These are phyloP conservation scores for Allobates femoralis DNA, from an alignment of 2,797 vertebrate species.

Conservation along the genomic window DNA sequence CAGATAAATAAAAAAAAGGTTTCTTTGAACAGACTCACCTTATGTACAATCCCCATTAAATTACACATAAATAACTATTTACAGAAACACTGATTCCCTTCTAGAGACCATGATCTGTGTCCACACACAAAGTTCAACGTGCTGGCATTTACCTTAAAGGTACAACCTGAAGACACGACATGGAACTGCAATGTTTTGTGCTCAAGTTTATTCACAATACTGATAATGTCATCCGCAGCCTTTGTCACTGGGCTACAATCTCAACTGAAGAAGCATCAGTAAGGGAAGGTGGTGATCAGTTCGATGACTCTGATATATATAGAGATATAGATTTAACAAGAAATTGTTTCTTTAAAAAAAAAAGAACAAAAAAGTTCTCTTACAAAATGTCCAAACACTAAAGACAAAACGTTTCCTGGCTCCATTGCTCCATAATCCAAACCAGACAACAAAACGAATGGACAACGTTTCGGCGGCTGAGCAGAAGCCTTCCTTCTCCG, in stretches of 20 bases:
- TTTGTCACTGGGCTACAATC: slow-evolving; percentile 89
- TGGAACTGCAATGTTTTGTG: slow-evolving; percentile 87
- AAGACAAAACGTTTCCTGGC: slow-evolving; percentile 78
- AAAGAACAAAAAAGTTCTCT: slow-evolving; percentile 65
- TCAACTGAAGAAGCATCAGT: slow-evolving; percentile 87
- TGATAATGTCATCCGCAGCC: slow-evolving; percentile 94
- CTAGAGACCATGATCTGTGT: slow-evolving; percentile 94
- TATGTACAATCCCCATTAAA: slow-evolving; percentile 99
- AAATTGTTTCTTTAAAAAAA: slow-evolving; percentile 65
- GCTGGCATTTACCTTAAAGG: slow-evolving; percentile 86
- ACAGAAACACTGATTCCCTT: slow-evolving; percentile 99
- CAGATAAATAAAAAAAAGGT: slow-evolving; percentile 98
- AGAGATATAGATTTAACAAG: slow-evolving; percentile 67
- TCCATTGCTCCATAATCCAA: slow-evolving; percentile 80
- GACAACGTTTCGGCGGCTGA: slow-evolving; percentile 62
- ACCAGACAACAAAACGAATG: slow-evolving; percentile 53
- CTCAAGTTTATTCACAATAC: slow-evolving; percentile 99
- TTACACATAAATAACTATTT: slow-evolving; percentile 99
- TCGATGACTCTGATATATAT: slow-evolving; percentile 75
- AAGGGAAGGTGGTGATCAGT: slow-evolving; percentile 89
- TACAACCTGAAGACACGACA: slow-evolving; percentile 93
- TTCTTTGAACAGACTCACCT: slow-evolving; percentile 98
- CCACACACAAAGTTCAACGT: slow-evolving; percentile 95
- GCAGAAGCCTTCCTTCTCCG: slow-evolving; percentile 74
- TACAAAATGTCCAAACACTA: slow-evolving; percentile 76